Conservation (phyloP, 2,113 vertebrate genomes). For the Sakesphorus luctuosus region DNA sequence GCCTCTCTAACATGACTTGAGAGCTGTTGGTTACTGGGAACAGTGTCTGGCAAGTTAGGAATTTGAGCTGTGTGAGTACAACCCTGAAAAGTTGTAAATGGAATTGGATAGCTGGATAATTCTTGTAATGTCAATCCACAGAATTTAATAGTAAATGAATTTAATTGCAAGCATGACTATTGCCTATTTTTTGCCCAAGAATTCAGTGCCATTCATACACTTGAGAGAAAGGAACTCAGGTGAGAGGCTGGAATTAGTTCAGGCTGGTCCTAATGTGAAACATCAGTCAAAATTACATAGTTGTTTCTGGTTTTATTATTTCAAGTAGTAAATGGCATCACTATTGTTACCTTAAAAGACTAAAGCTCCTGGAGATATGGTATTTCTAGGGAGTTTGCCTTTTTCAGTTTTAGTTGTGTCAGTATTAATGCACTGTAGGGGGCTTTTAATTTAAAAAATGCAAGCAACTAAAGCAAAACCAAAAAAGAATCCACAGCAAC, state of each 20-base stretch:
- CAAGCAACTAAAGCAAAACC: not conserved
- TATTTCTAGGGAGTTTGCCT: not conserved
- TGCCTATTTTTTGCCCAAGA: not conserved
- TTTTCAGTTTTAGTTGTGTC: not conserved
- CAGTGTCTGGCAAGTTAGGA: not conserved
- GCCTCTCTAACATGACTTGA: not conserved
- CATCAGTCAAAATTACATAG: not conserved
- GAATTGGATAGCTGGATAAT: not conserved
- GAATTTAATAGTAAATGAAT: not conserved
- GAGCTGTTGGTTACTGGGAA: not conserved
- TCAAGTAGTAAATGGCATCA: not conserved
- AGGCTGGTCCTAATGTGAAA: not conserved
- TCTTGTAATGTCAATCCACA: not conserved
- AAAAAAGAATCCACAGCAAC: not conserved
- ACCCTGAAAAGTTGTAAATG: not conserved
- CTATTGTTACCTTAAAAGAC: not conserved
- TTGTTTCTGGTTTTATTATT: not conserved
- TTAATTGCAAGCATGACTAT: not conserved
- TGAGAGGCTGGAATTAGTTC: not conserved
- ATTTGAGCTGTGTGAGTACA: rapidly evolving
- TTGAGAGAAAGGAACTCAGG: not conserved
- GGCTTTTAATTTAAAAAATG: not conserved
- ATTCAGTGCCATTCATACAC: rapidly evolving
- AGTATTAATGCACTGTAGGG: not conserved
- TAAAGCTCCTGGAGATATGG: not conserved